Conservation (phyloP, 2,888 invertebrate species). For the Oegoconia quadripuncta region DNA sequence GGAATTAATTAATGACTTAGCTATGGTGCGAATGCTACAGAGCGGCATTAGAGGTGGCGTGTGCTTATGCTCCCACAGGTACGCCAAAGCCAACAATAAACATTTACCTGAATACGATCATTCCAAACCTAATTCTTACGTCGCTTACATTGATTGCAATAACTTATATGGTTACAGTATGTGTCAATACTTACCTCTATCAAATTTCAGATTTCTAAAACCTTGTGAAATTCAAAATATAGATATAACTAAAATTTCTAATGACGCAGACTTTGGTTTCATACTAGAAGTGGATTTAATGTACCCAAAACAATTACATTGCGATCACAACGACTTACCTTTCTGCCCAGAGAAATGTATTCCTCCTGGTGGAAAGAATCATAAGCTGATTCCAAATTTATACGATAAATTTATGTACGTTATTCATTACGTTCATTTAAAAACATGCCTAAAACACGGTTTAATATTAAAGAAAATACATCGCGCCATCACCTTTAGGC, state of each 20-base stretch:
- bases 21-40: conserved; percentile 23
- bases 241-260: background rate
- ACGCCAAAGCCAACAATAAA: conserved; percentile 24
- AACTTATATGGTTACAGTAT: conserved; percentile 32
- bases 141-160: conserved; percentile 33
- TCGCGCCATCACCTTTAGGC: too few species aligned
- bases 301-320: conserved; percentile 23
- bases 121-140: conserved; percentile 15
- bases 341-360: conserved; percentile 28
- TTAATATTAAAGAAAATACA: too few species aligned
- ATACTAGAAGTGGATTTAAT: conserved; percentile 27
- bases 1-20: conserved; percentile 23
- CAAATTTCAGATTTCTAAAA: too few species aligned
- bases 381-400: too few species aligned
- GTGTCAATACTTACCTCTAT: conserved; percentile 17
- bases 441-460: too few species aligned
- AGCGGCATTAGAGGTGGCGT: conserved; percentile 26
- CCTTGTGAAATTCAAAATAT: background rate
- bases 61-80: conserved; percentile 20
- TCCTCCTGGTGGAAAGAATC: conserved; percentile 1
- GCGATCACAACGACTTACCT: conserved; percentile 24
- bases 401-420: too few species aligned
- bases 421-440: too few species aligned
- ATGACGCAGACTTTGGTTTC: conserved; percentile 18
- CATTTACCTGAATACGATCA: conserved; percentile 24